Conservation (phyloP, 2,113 vertebrate species). For the Sander vitreus region DNA sequence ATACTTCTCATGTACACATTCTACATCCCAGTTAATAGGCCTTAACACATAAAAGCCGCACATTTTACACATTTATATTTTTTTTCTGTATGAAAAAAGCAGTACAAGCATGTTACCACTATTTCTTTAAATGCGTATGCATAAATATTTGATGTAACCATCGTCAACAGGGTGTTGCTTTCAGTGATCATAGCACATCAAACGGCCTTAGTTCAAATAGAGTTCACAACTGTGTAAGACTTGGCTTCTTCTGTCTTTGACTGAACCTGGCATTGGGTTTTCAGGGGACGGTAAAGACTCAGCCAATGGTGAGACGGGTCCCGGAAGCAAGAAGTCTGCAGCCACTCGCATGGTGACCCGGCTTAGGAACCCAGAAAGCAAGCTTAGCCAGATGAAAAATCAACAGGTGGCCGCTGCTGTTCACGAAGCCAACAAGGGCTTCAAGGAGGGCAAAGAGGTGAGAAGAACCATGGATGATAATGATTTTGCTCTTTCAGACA, state of each 20-base stretch:
- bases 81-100: background rate
- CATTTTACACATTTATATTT: background rate
- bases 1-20: background rate
- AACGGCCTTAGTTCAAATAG: background rate
- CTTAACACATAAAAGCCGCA: background rate
- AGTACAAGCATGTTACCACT: background rate
- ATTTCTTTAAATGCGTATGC: background rate
- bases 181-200: background rate
- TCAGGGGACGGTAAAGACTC: slow-evolving; percentile 81
- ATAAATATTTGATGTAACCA: background rate
- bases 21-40: background rate
- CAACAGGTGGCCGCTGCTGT: slow-evolving; percentile 93
- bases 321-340: slow-evolving; percentile 84
- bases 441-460: slow-evolving; percentile 95
- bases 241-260: background rate
- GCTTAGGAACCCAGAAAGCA: slow-evolving; percentile 95
- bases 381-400: slow-evolving; percentile 93
- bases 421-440: slow-evolving; percentile 92
- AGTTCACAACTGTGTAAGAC: background rate
- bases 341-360: slow-evolving; percentile 93
- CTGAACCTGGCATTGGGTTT: slow-evolving; percentile 5
- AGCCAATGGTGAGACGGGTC: slow-evolving; percentile 80
- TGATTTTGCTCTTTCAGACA: background rate
- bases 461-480: slow-evolving; percentile 10
- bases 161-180: background rate